Evolutionary conservation across 37 sponge, comb jelly and placozoan species (phyloP).

Genomic region (Beroe forskalii): DNA sequence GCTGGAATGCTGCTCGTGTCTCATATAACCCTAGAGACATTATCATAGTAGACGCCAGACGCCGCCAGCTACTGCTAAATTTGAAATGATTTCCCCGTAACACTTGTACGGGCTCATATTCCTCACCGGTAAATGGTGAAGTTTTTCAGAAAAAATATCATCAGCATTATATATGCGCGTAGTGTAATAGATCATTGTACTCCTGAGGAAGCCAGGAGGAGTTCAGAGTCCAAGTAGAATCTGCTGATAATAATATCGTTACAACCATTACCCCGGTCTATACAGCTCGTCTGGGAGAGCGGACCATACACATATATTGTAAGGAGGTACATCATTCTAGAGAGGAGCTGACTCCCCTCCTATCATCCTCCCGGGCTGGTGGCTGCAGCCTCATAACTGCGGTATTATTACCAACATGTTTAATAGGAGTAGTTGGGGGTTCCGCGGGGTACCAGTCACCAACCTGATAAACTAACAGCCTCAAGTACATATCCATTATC

Average conservation of each 20-base stretch:
- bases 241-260: not conserved
- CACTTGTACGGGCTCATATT: not conserved
- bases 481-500: slow-evolving; percentile 63
- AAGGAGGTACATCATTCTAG: too few relatives aligned
- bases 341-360: too few relatives aligned
- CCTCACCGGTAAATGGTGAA: not conserved
- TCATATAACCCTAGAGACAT: not conserved
- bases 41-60: not conserved
- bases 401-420: slow-evolving; percentile 43
- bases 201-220: not conserved
- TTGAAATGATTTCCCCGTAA: not conserved
- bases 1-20: too few relatives aligned
- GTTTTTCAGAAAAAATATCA: not conserved
- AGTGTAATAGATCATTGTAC: not conserved
- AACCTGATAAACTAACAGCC: slow-evolving; percentile 44
- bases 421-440: slow-evolving; percentile 2
- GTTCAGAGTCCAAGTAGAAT: not conserved
- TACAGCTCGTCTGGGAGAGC: too few relatives aligned
- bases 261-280: not conserved
- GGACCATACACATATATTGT: too few relatives aligned
- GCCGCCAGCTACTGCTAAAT: not conserved
- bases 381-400: not conserved
- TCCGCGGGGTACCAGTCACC: not conserved
- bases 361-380: too few relatives aligned
- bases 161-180: not conserved